Conservation (phyloP, 2,888 invertebrate genomes). For the Hemicrepidius hirtus region DNA sequence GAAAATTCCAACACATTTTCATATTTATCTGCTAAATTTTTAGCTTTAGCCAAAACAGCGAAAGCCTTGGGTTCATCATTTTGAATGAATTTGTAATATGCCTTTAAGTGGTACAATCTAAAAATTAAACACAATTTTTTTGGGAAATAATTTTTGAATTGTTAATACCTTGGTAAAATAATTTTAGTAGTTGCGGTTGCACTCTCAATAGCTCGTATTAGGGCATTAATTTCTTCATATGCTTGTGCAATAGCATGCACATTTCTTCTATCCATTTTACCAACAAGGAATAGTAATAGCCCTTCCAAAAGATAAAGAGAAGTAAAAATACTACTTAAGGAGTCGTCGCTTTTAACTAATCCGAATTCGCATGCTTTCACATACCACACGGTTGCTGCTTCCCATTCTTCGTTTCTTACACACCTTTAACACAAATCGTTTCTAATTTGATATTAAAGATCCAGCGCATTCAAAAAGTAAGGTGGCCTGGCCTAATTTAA, state of each 20-base stretch:
- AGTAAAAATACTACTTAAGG: constrained; percentile 71
- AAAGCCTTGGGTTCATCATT: constrained; percentile 70
- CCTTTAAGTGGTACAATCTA: constrained; percentile 74
- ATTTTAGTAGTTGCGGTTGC: constrained; percentile 62
- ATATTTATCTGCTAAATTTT: constrained; percentile 68
- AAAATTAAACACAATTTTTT: constrained; percentile 35
- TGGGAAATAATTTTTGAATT: too few relatives aligned
- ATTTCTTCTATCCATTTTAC: constrained; percentile 65
- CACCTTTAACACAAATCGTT: constrained; percentile 69
- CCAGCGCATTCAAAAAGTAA: too few relatives aligned
- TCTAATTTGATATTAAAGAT: too few relatives aligned
- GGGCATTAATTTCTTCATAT: constrained; percentile 62
- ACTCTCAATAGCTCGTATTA: constrained; percentile 64
- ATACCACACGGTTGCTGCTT: constrained; percentile 75
- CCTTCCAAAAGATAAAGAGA: constrained; percentile 76
- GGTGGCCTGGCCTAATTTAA: too few relatives aligned
- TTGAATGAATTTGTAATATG: constrained; percentile 74
- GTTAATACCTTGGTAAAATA: constrained; percentile 68
- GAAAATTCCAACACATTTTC: constrained; percentile 70
- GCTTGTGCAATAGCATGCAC: constrained; percentile 60
- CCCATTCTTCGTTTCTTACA: constrained; percentile 76
- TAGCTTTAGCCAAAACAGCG: constrained; percentile 70
- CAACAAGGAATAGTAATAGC: constrained; percentile 74
- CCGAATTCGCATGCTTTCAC: constrained; percentile 70
- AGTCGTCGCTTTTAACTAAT: constrained; percentile 63